Evolutionary conservation across 92 coral and sea anemone genomes (phyloP).

Genomic region (Parazoanthus atlanticus): DNA sequence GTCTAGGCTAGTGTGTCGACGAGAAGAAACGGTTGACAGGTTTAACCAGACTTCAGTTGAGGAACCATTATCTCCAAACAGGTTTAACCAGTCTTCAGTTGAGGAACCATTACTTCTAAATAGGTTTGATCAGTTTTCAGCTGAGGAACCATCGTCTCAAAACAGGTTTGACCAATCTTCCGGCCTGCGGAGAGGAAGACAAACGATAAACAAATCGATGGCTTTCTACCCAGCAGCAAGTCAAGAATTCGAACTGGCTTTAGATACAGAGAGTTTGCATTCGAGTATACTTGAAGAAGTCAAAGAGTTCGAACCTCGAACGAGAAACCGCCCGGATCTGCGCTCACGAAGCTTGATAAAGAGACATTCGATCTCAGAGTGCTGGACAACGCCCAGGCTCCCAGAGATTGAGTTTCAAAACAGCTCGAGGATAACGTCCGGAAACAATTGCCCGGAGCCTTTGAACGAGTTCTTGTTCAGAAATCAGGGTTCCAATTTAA

Average conservation of each 20-base stretch:
- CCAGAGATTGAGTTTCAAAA: slow-evolving; percentile 5
- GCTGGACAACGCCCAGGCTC: slow-evolving; percentile 10
- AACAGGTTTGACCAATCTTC: too few species aligned
- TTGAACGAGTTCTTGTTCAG: slow-evolving; percentile 8
- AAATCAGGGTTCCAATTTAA: background rate
- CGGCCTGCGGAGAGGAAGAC: background rate
- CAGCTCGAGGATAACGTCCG: background rate
- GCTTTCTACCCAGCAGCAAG: background rate
- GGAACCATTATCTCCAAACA: background rate
- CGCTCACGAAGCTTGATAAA: background rate
- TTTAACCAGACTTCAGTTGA: background rate
- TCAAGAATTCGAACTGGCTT: slow-evolving; percentile 7
- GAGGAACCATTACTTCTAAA: background rate
- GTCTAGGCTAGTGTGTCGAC: background rate
- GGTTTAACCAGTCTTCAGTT: background rate
- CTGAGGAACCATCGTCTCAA: background rate
- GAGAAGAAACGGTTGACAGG: background rate
- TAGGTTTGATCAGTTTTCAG: background rate
- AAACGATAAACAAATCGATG: background rate
- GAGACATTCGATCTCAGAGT: slow-evolving; percentile 1
- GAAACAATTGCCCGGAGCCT: slow-evolving; percentile 9
- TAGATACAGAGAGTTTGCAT: background rate
- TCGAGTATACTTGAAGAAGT: background rate
- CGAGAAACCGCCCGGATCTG: background rate
- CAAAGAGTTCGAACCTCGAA: background rate